phyloP scores from a whole-genome alignment of 2,797 vertebrate genomes.

The Lophotriccus pileatus region DNA sequence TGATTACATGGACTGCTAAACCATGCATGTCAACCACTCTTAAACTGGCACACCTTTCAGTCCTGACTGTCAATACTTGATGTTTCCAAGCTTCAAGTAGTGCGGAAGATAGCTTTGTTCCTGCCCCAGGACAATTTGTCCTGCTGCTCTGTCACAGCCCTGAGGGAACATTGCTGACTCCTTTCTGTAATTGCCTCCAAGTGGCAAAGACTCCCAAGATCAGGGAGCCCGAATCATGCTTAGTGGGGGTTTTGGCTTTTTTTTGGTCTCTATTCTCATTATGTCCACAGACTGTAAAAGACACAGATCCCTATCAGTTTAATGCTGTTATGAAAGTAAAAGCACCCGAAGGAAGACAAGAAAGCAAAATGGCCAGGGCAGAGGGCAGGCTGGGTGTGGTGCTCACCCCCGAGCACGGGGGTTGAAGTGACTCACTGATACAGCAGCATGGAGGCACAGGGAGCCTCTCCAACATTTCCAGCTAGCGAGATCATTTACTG shows the following conservation, averaged over 20 bases:
- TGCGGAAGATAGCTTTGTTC: not conserved
- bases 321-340: not conserved
- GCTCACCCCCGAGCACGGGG: not conserved
- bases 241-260: not conserved
- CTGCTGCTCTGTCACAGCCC: not conserved
- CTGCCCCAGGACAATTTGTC: not conserved
- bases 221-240: not conserved
- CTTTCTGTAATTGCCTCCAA: not conserved
- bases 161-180: not conserved
- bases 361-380: not conserved
- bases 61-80: not conserved
- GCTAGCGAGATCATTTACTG: not conserved
- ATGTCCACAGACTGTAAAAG: not conserved
- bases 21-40: not conserved
- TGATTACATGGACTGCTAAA: not conserved
- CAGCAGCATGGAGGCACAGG: rapidly evolving
- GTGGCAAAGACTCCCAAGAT: not conserved
- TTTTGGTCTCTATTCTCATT: not conserved
- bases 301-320: not conserved
- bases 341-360: not conserved
- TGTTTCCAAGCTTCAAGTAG: not conserved
- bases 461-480: not conserved
- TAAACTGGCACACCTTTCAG: not conserved
- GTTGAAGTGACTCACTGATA: not conserved
- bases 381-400: not conserved